Conservation (phyloP, 2,113 vertebrate genomes). For the Scomber scombrus region DNA sequence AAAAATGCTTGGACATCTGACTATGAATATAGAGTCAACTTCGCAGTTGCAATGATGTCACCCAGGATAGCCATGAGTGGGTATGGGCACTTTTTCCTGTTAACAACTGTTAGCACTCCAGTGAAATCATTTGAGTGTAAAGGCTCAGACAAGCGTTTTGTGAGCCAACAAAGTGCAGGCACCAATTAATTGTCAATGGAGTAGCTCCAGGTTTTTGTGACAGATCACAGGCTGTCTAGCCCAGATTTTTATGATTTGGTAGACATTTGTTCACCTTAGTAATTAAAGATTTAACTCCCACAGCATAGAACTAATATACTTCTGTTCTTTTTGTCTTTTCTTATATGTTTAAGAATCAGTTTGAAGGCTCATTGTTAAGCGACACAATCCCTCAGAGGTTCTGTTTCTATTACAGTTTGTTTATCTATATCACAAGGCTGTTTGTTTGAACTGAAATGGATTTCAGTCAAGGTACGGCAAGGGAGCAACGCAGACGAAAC, state of each 20-base stretch:
- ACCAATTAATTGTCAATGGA: constrained; percentile 55
- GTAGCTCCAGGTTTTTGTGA: constrained; percentile 49
- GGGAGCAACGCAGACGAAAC: constrained; percentile 41
- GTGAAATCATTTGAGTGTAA: constrained; percentile 49
- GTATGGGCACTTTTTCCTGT: constrained; percentile 31
- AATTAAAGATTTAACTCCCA: constrained; percentile 41
- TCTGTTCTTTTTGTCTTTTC: not conserved
- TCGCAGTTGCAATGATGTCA: constrained; percentile 16
- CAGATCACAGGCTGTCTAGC: constrained; percentile 42
- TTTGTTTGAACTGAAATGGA: constrained; percentile 44
- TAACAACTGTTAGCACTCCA: constrained; percentile 37
- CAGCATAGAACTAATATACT: not conserved
- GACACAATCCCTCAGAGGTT: not conserved
- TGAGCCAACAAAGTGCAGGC: constrained; percentile 55
- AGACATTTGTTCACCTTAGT: constrained; percentile 23
- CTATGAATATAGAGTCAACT: constrained; percentile 38
- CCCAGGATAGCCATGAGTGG: not conserved
- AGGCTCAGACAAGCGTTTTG: constrained; percentile 29
- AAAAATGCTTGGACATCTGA: constrained; percentile 49
- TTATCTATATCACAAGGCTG: constrained; percentile 28
- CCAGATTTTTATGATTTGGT: constrained; percentile 22
- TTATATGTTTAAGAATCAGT: not conserved
- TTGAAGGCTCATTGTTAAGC: not conserved
- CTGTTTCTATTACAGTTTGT: constrained; percentile 28
- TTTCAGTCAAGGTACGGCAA: constrained; percentile 34